Percentiles rank a stretch among this genome's conserved stretches.
phyloP scores from a whole-genome alignment of 2,113 vertebrate genomes.

The Leiothrix lutea region DNA sequence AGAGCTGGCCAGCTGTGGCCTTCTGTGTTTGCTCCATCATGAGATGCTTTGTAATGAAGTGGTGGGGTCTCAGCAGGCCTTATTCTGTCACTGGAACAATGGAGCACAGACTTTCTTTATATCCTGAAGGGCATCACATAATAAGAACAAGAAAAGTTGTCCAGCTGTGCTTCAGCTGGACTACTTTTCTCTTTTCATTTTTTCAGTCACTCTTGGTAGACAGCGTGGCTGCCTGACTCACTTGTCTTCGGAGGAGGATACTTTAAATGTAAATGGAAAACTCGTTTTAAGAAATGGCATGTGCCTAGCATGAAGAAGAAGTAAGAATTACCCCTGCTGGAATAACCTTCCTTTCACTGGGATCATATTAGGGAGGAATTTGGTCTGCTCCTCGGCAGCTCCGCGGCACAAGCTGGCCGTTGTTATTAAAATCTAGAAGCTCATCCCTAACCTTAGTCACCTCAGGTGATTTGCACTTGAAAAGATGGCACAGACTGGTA shows the following conservation, averaged over 20 bases:
- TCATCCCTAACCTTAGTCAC: constrained; percentile 8
- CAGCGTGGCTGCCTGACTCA: not conserved
- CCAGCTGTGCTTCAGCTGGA: constrained; percentile 42
- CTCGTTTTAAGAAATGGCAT: not conserved
- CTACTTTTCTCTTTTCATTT: constrained; percentile 2
- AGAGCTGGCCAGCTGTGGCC: not conserved
- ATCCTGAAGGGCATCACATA: constrained; percentile 26
- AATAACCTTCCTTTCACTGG: not conserved
- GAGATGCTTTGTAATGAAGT: not conserved
- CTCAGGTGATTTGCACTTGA: constrained; percentile 26
- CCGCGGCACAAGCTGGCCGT: not conserved
- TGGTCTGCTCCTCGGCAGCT: not conserved
- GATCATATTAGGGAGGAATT: not conserved
- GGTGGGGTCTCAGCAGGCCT: constrained; percentile 24
- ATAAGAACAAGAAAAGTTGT: constrained; percentile 19
- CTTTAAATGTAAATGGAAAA: constrained; percentile 20
- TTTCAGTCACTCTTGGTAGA: not conserved
- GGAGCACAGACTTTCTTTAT: not conserved
- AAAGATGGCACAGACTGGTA: not conserved
- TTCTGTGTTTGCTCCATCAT: not conserved
- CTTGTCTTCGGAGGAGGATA: not conserved
- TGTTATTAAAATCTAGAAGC: constrained; percentile 45
- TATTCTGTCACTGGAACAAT: constrained; percentile 41
- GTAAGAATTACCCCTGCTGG: not conserved
- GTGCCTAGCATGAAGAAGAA: not conserved